Evolutionary conservation across 2,113 vertebrate genomes (phyloP).

Genomic region (Eulemur rufifrons): DNA sequence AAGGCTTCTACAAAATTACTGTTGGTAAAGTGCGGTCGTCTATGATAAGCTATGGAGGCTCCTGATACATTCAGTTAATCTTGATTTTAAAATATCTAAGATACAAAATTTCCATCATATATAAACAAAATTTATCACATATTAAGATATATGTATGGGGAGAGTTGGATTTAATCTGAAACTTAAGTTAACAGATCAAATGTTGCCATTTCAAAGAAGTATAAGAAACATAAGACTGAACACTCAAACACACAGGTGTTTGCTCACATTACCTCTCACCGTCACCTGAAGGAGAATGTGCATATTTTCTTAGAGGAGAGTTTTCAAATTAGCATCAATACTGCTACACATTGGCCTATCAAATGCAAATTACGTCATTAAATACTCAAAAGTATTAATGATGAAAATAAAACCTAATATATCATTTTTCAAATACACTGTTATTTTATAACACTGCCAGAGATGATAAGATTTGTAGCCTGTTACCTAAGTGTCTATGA

Average conservation of each 20-base stretch:
- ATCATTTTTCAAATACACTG: neutral
- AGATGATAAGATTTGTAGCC: neutral
- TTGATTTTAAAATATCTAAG: neutral
- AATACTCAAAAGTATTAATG: neutral
- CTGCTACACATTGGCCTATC: neutral
- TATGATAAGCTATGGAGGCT: neutral
- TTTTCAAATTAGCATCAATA: neutral
- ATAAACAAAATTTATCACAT: neutral
- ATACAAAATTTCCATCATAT: neutral
- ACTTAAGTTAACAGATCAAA: neutral
- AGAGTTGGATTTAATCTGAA: neutral
- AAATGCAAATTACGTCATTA: neutral
- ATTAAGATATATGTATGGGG: neutral
- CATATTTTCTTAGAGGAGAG: neutral
- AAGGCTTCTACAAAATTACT: conserved; percentile 14
- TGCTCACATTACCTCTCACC: rapidly evolving
- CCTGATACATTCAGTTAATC: neutral
- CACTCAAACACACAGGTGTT: neutral
- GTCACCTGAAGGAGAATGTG: neutral
- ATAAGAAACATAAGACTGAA: neutral
- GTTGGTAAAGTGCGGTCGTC: neutral
- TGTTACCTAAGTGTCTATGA: neutral
- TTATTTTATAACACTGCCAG: neutral
- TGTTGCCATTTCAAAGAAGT: neutral
- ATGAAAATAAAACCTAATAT: neutral